phyloP scores from a whole-genome alignment of 2,888 invertebrate species.

The Hyppa rectilinea region DNA sequence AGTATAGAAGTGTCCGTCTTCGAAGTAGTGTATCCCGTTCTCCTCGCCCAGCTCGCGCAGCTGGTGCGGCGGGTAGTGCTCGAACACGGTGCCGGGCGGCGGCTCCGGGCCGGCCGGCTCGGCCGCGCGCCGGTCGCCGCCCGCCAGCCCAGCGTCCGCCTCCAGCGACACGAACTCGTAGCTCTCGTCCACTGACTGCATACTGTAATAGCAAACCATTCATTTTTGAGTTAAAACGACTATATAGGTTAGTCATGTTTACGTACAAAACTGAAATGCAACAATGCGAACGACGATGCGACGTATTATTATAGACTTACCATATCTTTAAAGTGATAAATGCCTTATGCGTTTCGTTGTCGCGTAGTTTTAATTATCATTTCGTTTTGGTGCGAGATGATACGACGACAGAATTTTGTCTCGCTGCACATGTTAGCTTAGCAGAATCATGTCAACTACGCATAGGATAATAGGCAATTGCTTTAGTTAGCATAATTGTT shows the following conservation, averaged over 20 bases:
- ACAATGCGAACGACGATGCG: not conserved
- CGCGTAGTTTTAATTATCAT: not conserved
- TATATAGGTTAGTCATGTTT: not conserved
- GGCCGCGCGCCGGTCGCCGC: slow-evolving; percentile 77
- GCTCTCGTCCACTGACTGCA: slow-evolving; percentile 90
- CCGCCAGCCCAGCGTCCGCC: slow-evolving; percentile 79
- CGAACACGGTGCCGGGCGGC: slow-evolving; percentile 71
- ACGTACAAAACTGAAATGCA: not conserved
- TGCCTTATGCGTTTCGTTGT: not conserved
- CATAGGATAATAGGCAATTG: not conserved
- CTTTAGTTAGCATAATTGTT: not conserved
- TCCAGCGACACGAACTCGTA: slow-evolving; percentile 88
- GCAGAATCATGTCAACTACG: not conserved
- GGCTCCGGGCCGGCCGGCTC: slow-evolving; percentile 57
- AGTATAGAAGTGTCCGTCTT: slow-evolving; percentile 98
- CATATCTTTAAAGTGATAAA: not conserved
- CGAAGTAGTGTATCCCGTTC: slow-evolving; percentile 97
- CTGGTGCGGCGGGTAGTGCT: slow-evolving; percentile 92
- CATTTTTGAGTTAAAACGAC: not conserved
- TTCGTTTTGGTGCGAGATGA: not conserved
- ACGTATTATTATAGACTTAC: too few relatives aligned
- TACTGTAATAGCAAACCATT: slow-evolving; percentile 64
- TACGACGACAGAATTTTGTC: not conserved
- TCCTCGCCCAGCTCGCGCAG: slow-evolving; percentile 94
- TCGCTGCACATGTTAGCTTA: not conserved